These are phyloP conservation scores for Zoanthus solanderi DNA, from an alignment of 92 coral and sea anemone genomes.

Conservation along the genomic window DNA sequence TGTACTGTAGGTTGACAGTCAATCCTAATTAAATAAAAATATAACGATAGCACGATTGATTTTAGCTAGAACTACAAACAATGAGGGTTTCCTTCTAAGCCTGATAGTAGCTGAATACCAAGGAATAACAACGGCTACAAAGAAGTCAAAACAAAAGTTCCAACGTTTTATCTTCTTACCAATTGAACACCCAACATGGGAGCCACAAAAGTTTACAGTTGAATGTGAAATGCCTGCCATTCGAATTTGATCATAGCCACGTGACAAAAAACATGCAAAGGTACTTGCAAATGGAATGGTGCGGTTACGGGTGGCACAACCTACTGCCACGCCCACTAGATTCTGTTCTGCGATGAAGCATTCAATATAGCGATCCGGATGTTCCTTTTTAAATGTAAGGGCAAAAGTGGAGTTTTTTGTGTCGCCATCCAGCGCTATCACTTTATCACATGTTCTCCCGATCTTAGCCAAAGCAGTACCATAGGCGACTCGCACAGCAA, in stretches of 20 bases:
- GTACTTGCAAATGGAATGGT: conserved; percentile 96
- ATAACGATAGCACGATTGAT: no score
- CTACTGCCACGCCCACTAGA: conserved; percentile 97
- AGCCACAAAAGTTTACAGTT: conserved; percentile 93
- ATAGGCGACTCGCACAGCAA: conserved; percentile 92
- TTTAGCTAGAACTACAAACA: no score
- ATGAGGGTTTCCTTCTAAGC: no score
- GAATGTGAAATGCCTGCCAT: conserved; percentile 96
- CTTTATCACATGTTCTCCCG: conserved; percentile 79
- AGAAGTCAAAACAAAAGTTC: no score
- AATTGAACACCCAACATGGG: conserved; percentile 95
- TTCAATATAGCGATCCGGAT: conserved; percentile 88
- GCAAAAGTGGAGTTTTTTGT: conserved; percentile 95
- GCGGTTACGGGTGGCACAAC: conserved; percentile 91
- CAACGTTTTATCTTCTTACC: conserved; percentile 68
- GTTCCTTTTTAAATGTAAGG: conserved; percentile 75
- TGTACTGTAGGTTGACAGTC: no score
- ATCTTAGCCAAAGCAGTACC: conserved; percentile 85
- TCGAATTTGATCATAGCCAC: conserved; percentile 93
- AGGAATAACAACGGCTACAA: no score
- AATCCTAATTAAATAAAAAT: no score
- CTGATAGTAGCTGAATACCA: no score
- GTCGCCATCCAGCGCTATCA: conserved; percentile 94
- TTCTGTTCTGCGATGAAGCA: conserved; percentile 99
- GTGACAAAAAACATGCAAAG: conserved; percentile 90